phyloP scores from a whole-genome alignment of 2,888 invertebrate genomes.

The Scaptomyza polygonia region DNA sequence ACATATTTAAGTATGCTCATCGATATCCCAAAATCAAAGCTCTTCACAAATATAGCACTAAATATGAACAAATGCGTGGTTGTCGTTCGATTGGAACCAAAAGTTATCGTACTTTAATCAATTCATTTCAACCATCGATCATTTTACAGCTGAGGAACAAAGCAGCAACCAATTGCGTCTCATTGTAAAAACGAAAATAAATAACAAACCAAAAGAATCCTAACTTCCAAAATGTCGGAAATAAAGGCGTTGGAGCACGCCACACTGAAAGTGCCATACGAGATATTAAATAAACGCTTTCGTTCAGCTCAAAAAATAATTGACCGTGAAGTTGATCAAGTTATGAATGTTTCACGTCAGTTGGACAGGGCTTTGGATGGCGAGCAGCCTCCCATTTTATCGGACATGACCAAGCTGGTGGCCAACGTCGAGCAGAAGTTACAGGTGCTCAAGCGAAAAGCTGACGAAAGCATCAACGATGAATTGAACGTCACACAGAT shows the following conservation, averaged over 20 bases:
- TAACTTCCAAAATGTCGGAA: conserved; percentile 90
- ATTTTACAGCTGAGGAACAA: conserved; percentile 55
- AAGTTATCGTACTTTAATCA: conserved; percentile 14
- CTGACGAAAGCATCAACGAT: conserved; percentile 96
- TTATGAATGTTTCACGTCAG: conserved; percentile 90
- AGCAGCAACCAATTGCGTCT: conserved; percentile 53
- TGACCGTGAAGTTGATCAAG: conserved; percentile 96
- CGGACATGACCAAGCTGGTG: conserved; percentile 91
- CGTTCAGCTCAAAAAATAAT: conserved; percentile 96
- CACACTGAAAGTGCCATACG: conserved; percentile 98
- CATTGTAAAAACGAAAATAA: conserved; percentile 47
- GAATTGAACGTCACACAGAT: conserved; percentile 95
- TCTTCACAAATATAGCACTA: background rate
- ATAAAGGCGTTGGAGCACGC: conserved; percentile 97
- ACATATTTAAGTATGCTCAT: background rate
- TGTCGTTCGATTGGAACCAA: background rate
- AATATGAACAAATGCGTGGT: background rate
- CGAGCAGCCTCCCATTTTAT: conserved; percentile 84
- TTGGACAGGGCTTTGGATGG: conserved; percentile 85
- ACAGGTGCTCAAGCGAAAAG: conserved; percentile 95
- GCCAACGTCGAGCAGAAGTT: conserved; percentile 96
- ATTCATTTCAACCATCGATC: conserved; percentile 37
- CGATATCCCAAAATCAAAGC: background rate
- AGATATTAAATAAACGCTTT: conserved; percentile 98
- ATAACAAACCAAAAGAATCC: conserved; percentile 9